Conservation (phyloP, 2,888 invertebrate genomes). For the Spodoptera exigua region DNA sequence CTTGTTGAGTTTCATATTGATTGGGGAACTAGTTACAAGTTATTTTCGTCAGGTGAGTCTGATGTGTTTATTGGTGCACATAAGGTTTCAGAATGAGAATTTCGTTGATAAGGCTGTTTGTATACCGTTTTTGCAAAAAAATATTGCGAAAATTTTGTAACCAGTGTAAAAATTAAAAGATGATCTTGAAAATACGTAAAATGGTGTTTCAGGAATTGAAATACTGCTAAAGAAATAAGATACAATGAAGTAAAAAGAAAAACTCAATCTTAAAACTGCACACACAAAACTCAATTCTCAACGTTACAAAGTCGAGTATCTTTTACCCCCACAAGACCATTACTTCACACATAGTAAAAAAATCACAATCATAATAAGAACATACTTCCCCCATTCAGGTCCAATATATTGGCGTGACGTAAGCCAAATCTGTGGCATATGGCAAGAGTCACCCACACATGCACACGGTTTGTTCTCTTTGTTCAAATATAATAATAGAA, state of each 20-base stretch:
- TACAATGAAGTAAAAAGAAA: too few species aligned
- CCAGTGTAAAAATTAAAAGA: too few species aligned
- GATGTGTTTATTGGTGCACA: background rate
- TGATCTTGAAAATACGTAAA: too few species aligned
- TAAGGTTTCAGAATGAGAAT: background rate
- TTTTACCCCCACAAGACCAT: background rate
- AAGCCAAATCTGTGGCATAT: constrained; percentile 80
- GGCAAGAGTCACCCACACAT: constrained; percentile 60
- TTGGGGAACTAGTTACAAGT: too few species aligned
- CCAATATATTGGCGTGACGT: constrained; percentile 81
- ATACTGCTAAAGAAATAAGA: too few species aligned
- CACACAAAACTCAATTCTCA: background rate
- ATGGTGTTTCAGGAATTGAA: too few species aligned
- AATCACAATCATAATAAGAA: constrained; percentile 46
- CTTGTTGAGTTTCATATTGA: constrained; percentile 1
- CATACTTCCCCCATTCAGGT: constrained; percentile 63
- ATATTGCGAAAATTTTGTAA: too few species aligned
- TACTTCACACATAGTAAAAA: constrained; percentile 27
- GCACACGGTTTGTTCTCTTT: constrained; percentile 71
- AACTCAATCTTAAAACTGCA: too few species aligned
- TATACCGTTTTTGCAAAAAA: background rate
- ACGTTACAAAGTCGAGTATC: constrained; percentile 1
- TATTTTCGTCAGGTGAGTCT: too few species aligned
- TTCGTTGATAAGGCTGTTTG: too few species aligned
- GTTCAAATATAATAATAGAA: constrained; percentile 84